Evolutionary conservation across 2,797 vertebrate genomes (phyloP).

Genomic region (Darevskia mixta): DNA sequence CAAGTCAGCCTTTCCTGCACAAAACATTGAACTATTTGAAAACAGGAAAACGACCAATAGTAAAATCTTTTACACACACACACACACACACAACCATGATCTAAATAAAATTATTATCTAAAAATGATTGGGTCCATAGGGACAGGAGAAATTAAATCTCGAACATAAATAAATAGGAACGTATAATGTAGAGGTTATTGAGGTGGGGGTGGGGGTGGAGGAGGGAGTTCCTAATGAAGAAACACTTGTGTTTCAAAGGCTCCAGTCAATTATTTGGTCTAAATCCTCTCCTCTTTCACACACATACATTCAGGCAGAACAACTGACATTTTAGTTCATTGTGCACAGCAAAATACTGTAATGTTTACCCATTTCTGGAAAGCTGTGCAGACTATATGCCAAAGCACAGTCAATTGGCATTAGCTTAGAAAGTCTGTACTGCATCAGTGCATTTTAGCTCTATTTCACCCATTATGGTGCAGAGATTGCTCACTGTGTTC

Average conservation of each 20-base stretch:
- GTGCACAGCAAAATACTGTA: constrained; percentile 34
- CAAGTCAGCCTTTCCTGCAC: not conserved
- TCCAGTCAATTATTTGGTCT: constrained; percentile 28
- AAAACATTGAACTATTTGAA: not conserved
- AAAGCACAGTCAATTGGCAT: constrained; percentile 61
- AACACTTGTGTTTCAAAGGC: not conserved
- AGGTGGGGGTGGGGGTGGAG: not conserved
- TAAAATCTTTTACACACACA: not conserved
- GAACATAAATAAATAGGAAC: not conserved
- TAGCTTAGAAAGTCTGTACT: constrained; percentile 57
- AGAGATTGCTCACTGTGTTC: constrained; percentile 63
- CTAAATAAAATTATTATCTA: not conserved
- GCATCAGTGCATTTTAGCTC: constrained; percentile 71
- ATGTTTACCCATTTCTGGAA: constrained; percentile 21
- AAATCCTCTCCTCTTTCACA: constrained; percentile 25
- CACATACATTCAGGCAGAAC: constrained; percentile 38
- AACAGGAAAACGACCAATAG: not conserved
- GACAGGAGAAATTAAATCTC: not conserved
- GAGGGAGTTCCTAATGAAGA: not conserved
- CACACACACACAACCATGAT: not conserved
- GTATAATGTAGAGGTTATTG: not conserved
- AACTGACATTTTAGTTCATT: constrained; percentile 58
- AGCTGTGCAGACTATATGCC: constrained; percentile 31
- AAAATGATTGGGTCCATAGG: not conserved
- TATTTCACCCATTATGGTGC: constrained; percentile 60